These are phyloP conservation scores for Lutjanus argentimaculatus DNA, from an alignment of 2,797 vertebrate species.

Conservation along the genomic window DNA sequence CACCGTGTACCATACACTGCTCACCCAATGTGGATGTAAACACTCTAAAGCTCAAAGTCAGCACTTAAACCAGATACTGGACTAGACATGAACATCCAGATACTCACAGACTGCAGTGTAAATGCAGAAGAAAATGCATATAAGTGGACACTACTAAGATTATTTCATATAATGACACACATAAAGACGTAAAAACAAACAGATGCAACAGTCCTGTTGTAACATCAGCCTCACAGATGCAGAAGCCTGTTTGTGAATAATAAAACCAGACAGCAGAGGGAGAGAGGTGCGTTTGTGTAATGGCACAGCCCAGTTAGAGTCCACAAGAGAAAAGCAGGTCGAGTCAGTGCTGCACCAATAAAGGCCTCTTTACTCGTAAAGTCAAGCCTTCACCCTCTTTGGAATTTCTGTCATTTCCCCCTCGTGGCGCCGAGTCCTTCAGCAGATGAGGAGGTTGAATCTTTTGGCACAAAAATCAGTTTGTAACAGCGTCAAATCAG, in stretches of 20 bases:
- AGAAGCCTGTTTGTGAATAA: conserved; percentile 3
- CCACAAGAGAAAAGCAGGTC: conserved; percentile 8
- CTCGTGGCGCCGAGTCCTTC: not conserved
- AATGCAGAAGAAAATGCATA: conserved; percentile 6
- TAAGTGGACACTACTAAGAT: conserved; percentile 10
- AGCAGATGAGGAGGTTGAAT: conserved; percentile 9
- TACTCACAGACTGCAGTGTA: conserved; percentile 14
- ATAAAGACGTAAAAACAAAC: conserved; percentile 15
- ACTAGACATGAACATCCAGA: conserved; percentile 20
- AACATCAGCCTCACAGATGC: conserved; percentile 38
- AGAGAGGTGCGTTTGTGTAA: not conserved
- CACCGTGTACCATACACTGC: not conserved
- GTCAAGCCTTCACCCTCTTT: conserved; percentile 41
- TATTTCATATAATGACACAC: conserved; percentile 6
- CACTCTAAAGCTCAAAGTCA: conserved; percentile 1
- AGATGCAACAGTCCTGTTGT: conserved; percentile 10
- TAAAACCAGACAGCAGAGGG: conserved; percentile 9
- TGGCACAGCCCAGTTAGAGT: conserved; percentile 4
- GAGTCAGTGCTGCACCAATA: conserved; percentile 10
- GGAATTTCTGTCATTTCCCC: conserved; percentile 49
- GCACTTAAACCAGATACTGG: not conserved
- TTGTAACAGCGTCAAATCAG: conserved; percentile 47
- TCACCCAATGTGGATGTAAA: conserved; percentile 14
- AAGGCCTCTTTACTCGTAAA: conserved; percentile 14
- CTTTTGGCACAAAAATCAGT: conserved; percentile 61